phyloP scores from a whole-genome alignment of 2,797 vertebrate genomes.

The Diplodus sargus region DNA sequence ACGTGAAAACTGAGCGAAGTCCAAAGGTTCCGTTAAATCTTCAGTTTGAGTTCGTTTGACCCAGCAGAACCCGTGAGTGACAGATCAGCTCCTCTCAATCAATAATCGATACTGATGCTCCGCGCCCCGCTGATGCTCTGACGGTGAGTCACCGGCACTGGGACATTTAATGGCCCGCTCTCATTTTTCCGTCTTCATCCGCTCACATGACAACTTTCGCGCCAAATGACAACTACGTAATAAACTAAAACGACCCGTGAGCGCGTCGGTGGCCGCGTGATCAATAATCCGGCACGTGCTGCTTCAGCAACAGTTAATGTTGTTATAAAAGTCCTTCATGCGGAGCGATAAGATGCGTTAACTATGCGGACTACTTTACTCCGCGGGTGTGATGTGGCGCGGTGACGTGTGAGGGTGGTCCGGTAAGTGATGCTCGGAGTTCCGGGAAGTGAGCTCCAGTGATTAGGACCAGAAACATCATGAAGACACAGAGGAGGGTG shows the following conservation, averaged over 20 bases:
- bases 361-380: conserved; percentile 5
- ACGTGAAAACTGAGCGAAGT: background rate
- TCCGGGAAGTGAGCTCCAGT: conserved; percentile 42
- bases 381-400: background rate
- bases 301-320: rapidly evolving
- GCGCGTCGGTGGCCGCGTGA: rapidly evolving
- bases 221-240: conserved; percentile 33
- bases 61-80: background rate
- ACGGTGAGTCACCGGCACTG: background rate
- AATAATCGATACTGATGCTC: rapidly evolving
- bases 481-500: no score
- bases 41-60: background rate
- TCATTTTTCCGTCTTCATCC: conserved; percentile 9
- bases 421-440: conserved; percentile 66
- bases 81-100: background rate
- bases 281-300: rapidly evolving
- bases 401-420: conserved; percentile 1
- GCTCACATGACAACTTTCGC: conserved; percentile 15
- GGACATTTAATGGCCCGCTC: conserved; percentile 15
- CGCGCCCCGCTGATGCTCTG: rapidly evolving
- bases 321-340: rapidly evolving
- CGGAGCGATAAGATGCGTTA: rapidly evolving
- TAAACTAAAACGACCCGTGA: rapidly evolving
- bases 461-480: no score
- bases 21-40: background rate